Evolutionary conservation across 2,888 invertebrate species (phyloP).

Genomic region (Nemurella pictetii): DNA sequence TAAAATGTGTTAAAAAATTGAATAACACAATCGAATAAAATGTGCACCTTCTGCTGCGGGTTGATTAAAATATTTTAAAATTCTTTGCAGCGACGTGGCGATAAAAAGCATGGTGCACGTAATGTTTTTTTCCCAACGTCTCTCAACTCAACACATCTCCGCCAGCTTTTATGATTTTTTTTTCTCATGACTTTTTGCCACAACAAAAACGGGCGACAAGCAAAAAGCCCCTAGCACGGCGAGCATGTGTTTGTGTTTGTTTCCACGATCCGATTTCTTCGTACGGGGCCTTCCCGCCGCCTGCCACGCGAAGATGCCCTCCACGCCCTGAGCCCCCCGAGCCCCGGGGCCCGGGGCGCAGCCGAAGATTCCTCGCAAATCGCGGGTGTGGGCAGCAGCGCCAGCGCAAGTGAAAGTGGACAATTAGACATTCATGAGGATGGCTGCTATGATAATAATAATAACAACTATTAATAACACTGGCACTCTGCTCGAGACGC

Average conservation of each 20-base stretch:
- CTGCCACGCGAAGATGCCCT: not conserved
- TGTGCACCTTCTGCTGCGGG: not conserved
- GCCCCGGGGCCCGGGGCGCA: not conserved
- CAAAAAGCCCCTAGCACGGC: not conserved
- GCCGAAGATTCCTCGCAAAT: not conserved
- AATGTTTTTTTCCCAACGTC: not conserved
- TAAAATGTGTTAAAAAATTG: not conserved
- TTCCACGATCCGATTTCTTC: not conserved
- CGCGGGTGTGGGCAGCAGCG: not conserved
- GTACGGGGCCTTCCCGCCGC: not conserved
- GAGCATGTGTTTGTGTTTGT: not conserved
- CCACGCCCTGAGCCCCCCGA: not conserved
- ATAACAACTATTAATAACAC: not conserved
- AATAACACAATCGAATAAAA: not conserved
- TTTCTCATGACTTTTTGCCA: not conserved
- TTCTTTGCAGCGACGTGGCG: not conserved
- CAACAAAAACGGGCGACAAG: not conserved
- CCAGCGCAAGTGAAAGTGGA: not conserved
- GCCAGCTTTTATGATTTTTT: not conserved
- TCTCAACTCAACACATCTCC: not conserved
- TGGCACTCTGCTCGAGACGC: not conserved
- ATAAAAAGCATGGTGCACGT: not conserved
- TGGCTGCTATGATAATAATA: not conserved
- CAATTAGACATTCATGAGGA: conserved; percentile 14
- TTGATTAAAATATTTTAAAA: not conserved